phyloP scores from a whole-genome alignment of 2,888 invertebrate species.

The Coecobrya sp. region DNA sequence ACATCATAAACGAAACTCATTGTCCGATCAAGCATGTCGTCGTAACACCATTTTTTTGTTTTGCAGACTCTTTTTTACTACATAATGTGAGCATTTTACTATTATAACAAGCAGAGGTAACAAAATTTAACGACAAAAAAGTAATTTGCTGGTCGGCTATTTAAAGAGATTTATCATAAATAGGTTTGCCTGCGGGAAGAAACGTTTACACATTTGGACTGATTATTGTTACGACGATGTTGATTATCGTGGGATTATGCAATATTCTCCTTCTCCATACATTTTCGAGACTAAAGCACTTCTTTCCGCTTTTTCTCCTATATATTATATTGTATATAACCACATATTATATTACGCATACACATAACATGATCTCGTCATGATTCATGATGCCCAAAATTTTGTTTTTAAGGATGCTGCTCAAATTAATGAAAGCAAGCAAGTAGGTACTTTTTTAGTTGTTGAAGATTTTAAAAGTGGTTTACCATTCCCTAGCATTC shows the following conservation, averaged over 20 bases:
- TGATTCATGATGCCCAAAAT: neutral
- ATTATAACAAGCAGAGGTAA: no score
- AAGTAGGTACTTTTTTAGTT: neutral
- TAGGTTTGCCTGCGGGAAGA: neutral
- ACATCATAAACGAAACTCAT: no score
- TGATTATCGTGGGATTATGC: neutral
- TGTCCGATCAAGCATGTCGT: no score
- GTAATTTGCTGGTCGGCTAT: neutral
- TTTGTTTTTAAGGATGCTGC: neutral
- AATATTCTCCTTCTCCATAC: neutral
- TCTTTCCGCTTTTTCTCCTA: no score
- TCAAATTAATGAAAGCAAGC: neutral
- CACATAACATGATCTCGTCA: no score
- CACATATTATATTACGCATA: no score
- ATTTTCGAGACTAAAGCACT: neutral
- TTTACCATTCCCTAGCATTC: neutral
- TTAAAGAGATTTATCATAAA: neutral
- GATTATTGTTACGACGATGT: neutral
- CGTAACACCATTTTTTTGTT: no score
- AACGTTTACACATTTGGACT: neutral
- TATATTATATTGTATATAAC: neutral
- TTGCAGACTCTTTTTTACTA: no score
- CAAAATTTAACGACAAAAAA: no score
- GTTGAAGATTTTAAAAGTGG: neutral
- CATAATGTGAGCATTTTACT: no score